phyloP scores from a whole-genome alignment of 2,888 invertebrate species.

The Drosophila infuscata region DNA sequence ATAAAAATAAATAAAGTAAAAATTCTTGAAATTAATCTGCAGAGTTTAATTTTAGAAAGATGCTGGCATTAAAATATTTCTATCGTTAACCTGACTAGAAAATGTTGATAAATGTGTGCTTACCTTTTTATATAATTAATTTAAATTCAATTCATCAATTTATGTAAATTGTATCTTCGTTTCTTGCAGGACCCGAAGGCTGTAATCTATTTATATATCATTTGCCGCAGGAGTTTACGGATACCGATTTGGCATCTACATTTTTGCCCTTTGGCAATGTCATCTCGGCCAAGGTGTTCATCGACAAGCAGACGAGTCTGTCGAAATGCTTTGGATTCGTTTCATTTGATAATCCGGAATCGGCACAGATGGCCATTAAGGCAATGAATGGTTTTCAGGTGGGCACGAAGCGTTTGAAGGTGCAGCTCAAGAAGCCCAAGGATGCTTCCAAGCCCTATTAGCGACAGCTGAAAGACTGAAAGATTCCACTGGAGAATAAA shows the following conservation, averaged over 20 bases:
- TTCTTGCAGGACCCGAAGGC: constrained; percentile 94
- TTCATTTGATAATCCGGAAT: constrained; percentile 96
- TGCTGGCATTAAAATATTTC: background rate
- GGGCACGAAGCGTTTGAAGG: constrained; percentile 98
- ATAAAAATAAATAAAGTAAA: no score
- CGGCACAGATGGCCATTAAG: constrained; percentile 97
- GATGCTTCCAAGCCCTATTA: constrained; percentile 97
- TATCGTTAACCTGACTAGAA: background rate
- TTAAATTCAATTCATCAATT: background rate
- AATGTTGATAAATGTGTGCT: background rate
- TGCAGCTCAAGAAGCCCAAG: constrained; percentile 97
- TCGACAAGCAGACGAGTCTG: constrained; percentile 99
- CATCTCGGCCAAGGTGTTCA: constrained; percentile 99
- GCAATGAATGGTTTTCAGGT: constrained; percentile 99
- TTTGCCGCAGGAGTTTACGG: constrained; percentile 99
- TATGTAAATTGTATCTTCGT: background rate
- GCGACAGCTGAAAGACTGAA: background rate
- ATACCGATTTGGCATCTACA: constrained; percentile 97
- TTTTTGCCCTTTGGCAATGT: constrained; percentile 99
- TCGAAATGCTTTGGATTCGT: constrained; percentile 99
- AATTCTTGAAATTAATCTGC: no score
- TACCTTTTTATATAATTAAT: background rate
- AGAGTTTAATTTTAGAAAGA: background rate
- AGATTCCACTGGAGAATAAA: constrained; percentile 2
- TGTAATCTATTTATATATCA: constrained; percentile 99